Base-by-base conservation (phyloP, 2,888 invertebrate genomes). In the Anoplius nigerrimus region DNA sequence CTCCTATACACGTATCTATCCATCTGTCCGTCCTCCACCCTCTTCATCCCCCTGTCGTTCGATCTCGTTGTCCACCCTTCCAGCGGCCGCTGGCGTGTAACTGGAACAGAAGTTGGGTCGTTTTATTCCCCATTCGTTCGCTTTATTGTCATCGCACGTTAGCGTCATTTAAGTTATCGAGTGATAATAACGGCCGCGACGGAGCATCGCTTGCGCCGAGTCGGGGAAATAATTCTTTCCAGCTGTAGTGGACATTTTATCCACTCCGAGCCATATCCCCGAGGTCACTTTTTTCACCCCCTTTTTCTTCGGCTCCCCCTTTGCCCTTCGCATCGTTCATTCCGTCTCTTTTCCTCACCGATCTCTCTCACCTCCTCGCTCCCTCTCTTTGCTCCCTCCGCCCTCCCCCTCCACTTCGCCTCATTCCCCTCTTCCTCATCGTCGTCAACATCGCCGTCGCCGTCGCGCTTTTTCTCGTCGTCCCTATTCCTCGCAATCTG, bases 401-500 rank as follows among this genome's bases (percentile, higher is more conserved):
- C 16, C 18, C 21, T 21, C 3, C n/a, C 51, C 18, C 18, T 15
- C 20, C 8, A 15, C 43, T 46, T 22, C 46, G 16, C 43, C 22
- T 22, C 54, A 43, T 53, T 34, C 24, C 18, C 64, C 53, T 51
- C 56, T 66, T 54, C 60, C 68, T 63, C 73, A 66, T 72, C 74
- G 24, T 42, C 58, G 45, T 11, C 34, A 11, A 2, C 34, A 2
- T 6, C 34, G 6, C 52, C 24, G 34, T 51, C 24, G 46, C 46
- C 58, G 72, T 57, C 62, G 61, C 45, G 48, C 46, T 66, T 51
- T 21, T 27, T 15, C 43, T 45, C 27, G 66, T 62, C 69, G 62
- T 71, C 69, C 52, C 63, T 78, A 75, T 67, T 64, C 75, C 76
- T 76, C 63, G 76, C 83, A 82, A 81, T 84, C 82, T 84, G 79